Evolutionary conservation across 35 echinoderm and acorn worm genomes (phyloP).

Genomic region (Acanthaster planci): DNA sequence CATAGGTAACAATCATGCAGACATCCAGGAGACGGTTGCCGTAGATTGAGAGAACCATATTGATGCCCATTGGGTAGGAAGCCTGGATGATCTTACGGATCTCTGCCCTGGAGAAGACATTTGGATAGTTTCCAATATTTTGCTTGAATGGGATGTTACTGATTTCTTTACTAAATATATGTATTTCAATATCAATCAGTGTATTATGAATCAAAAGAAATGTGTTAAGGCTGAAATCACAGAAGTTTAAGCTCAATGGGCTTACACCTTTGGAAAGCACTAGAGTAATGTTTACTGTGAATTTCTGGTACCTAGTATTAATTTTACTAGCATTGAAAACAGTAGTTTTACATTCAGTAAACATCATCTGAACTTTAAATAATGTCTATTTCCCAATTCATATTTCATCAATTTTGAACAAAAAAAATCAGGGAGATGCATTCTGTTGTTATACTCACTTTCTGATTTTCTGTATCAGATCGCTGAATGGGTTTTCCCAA

Average conservation of each 20-base stretch:
- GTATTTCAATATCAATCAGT: no score
- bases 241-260: no score
- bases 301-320: no score
- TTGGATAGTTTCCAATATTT: no score
- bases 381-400: not conserved
- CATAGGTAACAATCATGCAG: slow-evolving; percentile 70
- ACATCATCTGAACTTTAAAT: not conserved
- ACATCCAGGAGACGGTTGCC: slow-evolving; percentile 83
- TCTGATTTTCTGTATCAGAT: slow-evolving; percentile 69
- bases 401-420: not conserved
- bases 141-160: no score
- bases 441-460: slow-evolving; percentile 55
- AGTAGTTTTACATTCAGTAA: not conserved
- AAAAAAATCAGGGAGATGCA: not conserved
- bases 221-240: no score
- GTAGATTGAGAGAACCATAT: slow-evolving; percentile 48
- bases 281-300: no score
- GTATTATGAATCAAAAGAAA: no score
- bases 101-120: slow-evolving; percentile 53
- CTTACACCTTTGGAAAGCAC: no score
- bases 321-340: no score
- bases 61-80: slow-evolving; percentile 51
- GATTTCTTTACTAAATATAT: no score
- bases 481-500: slow-evolving; percentile 85
- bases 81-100: slow-evolving; percentile 60